phyloP scores from a whole-genome alignment of 1,140 invertebrate genomes.

The Pseudomyrmex dendroicus region DNA sequence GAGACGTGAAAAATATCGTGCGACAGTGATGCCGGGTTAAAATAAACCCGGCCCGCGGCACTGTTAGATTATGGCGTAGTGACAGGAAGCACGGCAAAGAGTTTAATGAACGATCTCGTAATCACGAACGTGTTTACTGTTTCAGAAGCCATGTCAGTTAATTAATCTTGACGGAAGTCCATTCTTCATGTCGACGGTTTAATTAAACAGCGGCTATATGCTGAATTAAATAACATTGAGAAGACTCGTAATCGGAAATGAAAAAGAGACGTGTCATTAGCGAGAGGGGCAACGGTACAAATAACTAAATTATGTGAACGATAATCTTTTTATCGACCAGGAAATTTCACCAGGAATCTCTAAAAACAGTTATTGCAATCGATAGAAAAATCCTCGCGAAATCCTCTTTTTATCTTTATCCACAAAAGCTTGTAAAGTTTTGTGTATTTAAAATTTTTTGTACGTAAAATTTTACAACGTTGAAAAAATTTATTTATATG shows the following conservation, averaged over 20 bases:
- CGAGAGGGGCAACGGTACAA: not conserved
- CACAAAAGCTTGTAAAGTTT: no score
- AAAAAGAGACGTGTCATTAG: not conserved
- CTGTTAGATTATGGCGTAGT: conserved; percentile 19
- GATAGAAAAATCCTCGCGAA: not conserved
- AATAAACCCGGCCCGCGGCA: conserved; percentile 2
- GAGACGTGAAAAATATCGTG: not conserved
- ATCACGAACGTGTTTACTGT: not conserved
- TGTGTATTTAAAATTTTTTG: no score
- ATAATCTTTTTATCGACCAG: not conserved
- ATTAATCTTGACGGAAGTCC: conserved; percentile 4
- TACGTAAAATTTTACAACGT: no score
- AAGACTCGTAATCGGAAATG: not conserved
- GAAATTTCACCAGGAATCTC: not conserved
- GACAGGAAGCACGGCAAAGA: conserved; percentile 26
- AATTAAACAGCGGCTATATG: conserved; percentile 17
- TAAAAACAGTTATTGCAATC: no score
- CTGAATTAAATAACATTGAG: not conserved
- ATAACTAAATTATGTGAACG: not conserved
- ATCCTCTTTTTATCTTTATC: not conserved
- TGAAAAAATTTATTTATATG: no score
- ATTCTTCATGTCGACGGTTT: conserved; percentile 3
- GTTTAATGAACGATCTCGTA: conserved; percentile 55
- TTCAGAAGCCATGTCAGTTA: conserved; percentile 6
- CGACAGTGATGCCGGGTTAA: conserved; percentile 11